These are phyloP conservation scores for Porites rus DNA, from an alignment of 92 coral and sea anemone species.

Conservation along the genomic window DNA sequence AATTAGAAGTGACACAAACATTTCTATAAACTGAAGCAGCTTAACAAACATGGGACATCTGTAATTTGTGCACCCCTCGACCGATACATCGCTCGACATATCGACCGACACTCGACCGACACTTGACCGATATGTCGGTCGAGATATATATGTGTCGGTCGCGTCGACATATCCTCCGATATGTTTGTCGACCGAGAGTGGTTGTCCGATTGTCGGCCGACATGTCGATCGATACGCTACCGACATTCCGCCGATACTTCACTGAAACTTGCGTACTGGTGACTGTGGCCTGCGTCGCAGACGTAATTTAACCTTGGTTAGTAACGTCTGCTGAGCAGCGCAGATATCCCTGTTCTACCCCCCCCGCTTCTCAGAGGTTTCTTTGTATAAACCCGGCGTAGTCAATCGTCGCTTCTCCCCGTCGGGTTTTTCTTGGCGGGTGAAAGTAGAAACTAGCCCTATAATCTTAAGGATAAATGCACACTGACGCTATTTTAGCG, in stretches of 20 bases:
- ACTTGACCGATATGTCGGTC: neutral
- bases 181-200: neutral
- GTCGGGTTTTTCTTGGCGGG: conserved; percentile 5
- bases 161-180: neutral
- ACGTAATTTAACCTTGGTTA: neutral
- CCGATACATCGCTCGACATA: no score
- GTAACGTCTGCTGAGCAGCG: neutral
- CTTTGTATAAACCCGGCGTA: no score
- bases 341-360: no score
- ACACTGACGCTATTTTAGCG: neutral
- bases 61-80: neutral
- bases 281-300: neutral
- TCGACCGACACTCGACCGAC: no score
- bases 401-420: neutral
- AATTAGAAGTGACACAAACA: neutral
- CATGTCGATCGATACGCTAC: conserved; percentile 15
- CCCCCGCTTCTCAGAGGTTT: no score
- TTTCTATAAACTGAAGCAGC: neutral
- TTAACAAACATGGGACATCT: neutral
- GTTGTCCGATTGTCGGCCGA: neutral
- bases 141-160: neutral
- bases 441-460: conserved; percentile 10
- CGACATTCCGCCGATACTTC: conserved; percentile 21
- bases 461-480: neutral
- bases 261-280: conserved; percentile 1